Percentiles rank a stretch among this genome's conserved stretches.
These are phyloP conservation scores for Laupala kohalensis DNA, from an alignment of 1,140 invertebrate genomes.

Conservation along the genomic window DNA sequence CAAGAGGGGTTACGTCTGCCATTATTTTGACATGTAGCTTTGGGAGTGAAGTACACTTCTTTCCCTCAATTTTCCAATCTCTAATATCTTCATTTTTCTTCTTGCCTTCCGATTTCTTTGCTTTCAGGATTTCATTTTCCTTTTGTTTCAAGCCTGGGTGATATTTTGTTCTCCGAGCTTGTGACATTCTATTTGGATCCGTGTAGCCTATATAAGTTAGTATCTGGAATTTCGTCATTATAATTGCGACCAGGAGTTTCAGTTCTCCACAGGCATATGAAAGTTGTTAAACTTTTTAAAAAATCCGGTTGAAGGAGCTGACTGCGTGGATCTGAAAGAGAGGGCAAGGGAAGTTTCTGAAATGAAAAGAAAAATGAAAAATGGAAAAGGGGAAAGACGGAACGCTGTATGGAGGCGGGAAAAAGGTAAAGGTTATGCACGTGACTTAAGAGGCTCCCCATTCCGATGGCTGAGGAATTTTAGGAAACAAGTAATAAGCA, in stretches of 20 bases:
- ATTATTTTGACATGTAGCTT: background rate
- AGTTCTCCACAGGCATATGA: background rate
- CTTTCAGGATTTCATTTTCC: background rate
- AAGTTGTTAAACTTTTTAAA: background rate
- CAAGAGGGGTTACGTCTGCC: too few species aligned
- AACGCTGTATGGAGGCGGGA: background rate
- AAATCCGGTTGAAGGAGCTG: background rate
- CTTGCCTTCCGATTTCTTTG: too few species aligned
- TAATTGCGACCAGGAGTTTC: background rate
- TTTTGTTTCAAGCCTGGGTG: background rate
- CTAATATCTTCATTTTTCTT: too few species aligned
- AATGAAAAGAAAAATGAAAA: background rate
- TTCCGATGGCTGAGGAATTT: background rate
- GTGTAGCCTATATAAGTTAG: background rate
- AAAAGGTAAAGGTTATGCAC: background rate
- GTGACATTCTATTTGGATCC: background rate
- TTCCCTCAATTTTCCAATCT: background rate
- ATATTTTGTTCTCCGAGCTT: background rate
- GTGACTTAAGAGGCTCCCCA: background rate
- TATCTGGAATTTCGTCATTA: background rate
- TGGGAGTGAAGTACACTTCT: background rate
- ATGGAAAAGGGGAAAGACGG: background rate
- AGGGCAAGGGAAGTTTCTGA: background rate
- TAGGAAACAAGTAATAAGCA: background rate
- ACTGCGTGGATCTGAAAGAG: background rate